Base-by-base conservation (phyloP, 1,140 invertebrate genomes). In the Rhizoglyphus robini region DNA sequence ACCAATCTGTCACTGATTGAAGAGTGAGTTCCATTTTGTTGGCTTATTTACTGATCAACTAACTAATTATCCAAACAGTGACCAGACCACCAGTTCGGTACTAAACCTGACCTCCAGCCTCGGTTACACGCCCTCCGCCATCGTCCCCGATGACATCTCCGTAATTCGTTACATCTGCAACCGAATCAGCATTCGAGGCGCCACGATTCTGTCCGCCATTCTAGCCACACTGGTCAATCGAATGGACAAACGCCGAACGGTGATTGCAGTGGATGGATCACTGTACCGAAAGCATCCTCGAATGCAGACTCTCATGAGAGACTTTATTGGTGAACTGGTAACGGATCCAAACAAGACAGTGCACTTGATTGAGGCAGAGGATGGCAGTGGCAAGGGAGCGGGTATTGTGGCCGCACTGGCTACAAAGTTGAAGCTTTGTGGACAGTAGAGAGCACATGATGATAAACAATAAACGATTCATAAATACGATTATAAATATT, bases 211-310 rank as follows among this genome's bases (percentile, higher is more conserved):
- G 65, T 85, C 88, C 8, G 81, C 67, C 88, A 86, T 86, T 74
- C 79, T 88, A 47, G 81, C 86, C 41, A 79, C 80, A 30, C 71
- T 91, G 20, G 71, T 92, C 60, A 82, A 85, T 69, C 77, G 83
- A 70, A 88, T 91, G 79, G 76, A 83, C 64, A 80, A 83, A 67
- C 74, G 75, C 25, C 75, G 82, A 60, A 80, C 83, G 15, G 85
- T 84, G 0, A 83, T 93, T 65, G 90, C 86, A 4, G 83, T 93
- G 47, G 90, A 93, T 76, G 90, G 90, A 5, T 91, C 88, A 23
- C 80, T 93, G 5, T 93, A 84, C 75, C 84, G 88, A 73, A 83
- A 85, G 71, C 90, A 93, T 78, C 89, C 89, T 47, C 81, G 86
- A 71, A 83, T 91, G 70, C 78, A 83, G 41, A 73, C 75, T 57